Evolutionary conservation across 2,888 invertebrate species (phyloP), one percentile per base, ranked within the genome.

Genomic region (Ophioninae sp.): DNA sequence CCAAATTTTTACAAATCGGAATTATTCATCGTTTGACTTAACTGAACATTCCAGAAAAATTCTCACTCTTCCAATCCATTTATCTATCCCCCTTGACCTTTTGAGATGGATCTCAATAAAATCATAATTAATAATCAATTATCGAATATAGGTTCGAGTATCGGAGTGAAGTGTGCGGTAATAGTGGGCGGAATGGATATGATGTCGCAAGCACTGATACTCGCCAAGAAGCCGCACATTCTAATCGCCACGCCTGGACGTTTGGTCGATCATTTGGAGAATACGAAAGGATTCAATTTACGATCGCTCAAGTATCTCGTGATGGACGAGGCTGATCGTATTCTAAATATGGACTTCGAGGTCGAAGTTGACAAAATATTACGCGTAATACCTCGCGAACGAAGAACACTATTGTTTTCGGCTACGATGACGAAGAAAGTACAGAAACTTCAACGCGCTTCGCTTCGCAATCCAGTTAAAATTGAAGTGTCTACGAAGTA

Each of bases 371-470:
- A 99, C 93, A 99, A 99, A 93, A 99, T 99, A 79, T 93, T 99
- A 2, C 96, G 96, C 90, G 97, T 96, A 0, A 96, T 99, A 78
- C 99, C 99, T 0, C 95, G 97, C 41, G 98, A 99, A 89, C 95
- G 99, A 5, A 94, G 96, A 83, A 99, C 99, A 0, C 97, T 96
- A 90, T 94, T 99, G 17, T 99, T 99, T 94, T 99, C 99, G 0
- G 99, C 99, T 0, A 99, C 99, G 0, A 99, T 99, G 99, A 99
- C 99, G 0, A 98, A 98, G 91, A 98, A 98, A 93, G 97, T 99
- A 0, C 97, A 97, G 88, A 99, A 99, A 92, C 93, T 99, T 41
- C 99, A 99, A 93, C 94, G 99, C 59, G 99, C 99, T 0, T 99
- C 98, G 0, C 93, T 99, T 7, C 95, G 95, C 87, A 97, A 99